Conservation (phyloP, 2,797 vertebrate genomes). For the Mallotus villosus region DNA sequence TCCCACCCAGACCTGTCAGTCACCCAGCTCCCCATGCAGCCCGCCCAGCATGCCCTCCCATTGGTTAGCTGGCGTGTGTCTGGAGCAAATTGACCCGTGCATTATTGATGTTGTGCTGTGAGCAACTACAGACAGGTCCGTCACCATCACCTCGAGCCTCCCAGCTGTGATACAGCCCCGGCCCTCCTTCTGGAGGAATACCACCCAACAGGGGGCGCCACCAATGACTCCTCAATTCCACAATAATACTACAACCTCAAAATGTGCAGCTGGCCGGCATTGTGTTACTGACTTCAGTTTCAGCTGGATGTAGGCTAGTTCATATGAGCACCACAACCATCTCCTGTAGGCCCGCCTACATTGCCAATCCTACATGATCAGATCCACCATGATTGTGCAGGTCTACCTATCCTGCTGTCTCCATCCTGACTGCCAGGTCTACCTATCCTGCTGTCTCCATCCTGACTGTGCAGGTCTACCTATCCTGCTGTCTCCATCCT, state of each 20-base stretch:
- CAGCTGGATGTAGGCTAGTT: too few relatives aligned
- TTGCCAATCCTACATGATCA: too few relatives aligned
- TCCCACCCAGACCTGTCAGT: neutral
- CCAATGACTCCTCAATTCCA: too few relatives aligned
- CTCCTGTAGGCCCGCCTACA: too few relatives aligned
- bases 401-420: too few relatives aligned
- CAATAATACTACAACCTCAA: too few relatives aligned
- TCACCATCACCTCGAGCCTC: neutral
- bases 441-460: neutral
- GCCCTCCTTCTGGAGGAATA: too few relatives aligned
- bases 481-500: neutral
- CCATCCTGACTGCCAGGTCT: neutral
- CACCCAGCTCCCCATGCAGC: constrained; percentile 5
- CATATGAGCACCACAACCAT: too few relatives aligned
- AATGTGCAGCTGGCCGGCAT: too few relatives aligned
- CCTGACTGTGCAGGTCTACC: neutral
- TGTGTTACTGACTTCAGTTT: too few relatives aligned
- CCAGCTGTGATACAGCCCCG: neutral
- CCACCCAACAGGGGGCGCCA: too few relatives aligned
- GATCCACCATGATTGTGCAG: too few relatives aligned
- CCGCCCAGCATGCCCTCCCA: neutral
- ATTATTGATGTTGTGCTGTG: neutral
- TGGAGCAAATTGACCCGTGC: constrained; percentile 15
- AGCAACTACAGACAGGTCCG: constrained; percentile 3
- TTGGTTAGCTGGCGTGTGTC: constrained; percentile 7